phyloP scores from a whole-genome alignment of 2,113 vertebrate species.

The Aegotheles bennettii region DNA sequence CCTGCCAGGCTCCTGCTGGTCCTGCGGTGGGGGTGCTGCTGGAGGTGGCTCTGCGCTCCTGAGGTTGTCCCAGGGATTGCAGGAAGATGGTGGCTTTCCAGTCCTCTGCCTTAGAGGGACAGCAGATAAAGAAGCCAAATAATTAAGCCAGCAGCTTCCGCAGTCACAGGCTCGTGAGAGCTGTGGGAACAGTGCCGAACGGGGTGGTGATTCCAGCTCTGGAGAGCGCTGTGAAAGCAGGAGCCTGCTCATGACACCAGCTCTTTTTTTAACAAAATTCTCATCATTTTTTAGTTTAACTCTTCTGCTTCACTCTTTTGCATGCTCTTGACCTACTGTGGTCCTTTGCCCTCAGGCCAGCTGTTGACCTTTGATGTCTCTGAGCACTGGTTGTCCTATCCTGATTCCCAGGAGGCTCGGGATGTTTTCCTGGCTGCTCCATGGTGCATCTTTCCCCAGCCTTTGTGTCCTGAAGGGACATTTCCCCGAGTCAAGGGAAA shows the following conservation, averaged over 20 bases:
- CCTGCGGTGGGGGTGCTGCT: background rate
- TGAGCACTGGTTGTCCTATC: background rate
- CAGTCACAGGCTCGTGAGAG: fast-evolving
- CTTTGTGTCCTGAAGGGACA: background rate
- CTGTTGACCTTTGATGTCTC: background rate
- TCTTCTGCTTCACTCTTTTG: background rate
- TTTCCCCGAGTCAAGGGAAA: background rate
- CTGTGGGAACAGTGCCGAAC: fast-evolving
- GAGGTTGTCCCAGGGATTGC: background rate
- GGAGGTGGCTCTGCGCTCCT: background rate
- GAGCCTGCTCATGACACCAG: background rate
- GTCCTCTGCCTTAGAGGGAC: background rate
- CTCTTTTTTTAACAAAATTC: background rate
- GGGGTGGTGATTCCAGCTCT: fast-evolving
- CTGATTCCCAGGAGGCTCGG: background rate
- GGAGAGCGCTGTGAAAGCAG: background rate
- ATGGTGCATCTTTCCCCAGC: fast-evolving
- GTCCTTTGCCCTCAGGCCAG: background rate
- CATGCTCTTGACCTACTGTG: background rate
- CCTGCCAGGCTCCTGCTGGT: background rate
- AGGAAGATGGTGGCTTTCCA: background rate
- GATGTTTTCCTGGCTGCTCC: background rate
- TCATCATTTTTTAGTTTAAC: background rate
- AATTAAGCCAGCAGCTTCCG: background rate
- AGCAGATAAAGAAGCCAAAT: background rate